phyloP scores from a whole-genome alignment of 1,140 invertebrate genomes.

The Drosophila bipectinata region DNA sequence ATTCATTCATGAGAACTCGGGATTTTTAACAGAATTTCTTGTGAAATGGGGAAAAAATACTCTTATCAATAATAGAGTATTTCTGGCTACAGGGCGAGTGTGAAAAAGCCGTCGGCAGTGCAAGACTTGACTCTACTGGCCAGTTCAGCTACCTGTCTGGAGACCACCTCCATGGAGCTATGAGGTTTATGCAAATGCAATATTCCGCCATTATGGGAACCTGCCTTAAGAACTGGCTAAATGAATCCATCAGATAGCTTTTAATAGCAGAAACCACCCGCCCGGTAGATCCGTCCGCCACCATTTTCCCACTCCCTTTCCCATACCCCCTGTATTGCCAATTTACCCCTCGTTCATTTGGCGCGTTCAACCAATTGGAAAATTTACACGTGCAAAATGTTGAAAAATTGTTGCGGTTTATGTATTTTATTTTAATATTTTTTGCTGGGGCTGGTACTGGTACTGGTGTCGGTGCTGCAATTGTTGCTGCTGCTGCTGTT shows the following conservation, averaged over 20 bases:
- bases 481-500: constrained; percentile 1
- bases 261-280: constrained; percentile 40
- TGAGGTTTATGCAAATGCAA: constrained; percentile 31
- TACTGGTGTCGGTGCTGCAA: not conserved
- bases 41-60: not conserved
- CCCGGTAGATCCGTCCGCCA: constrained; percentile 22
- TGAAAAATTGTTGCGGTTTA: constrained; percentile 83
- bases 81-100: too few relatives aligned
- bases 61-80: not conserved
- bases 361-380: constrained; percentile 80
- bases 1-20: constrained; percentile 29
- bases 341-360: constrained; percentile 45
- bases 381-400: constrained; percentile 83
- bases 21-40: not conserved
- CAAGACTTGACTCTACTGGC: constrained; percentile 14
- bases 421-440: constrained; percentile 50
- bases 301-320: constrained; percentile 13
- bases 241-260: constrained; percentile 48
- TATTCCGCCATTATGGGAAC: constrained; percentile 41
- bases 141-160: constrained; percentile 1
- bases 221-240: constrained; percentile 32
- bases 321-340: not conserved
- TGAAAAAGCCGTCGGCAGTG: constrained; percentile 45
- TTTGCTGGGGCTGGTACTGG: constrained; percentile 7
- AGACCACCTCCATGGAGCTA: constrained; percentile 23